A percentile compares a stretch with the other conserved stretches of the same genome.
Evolutionary conservation across 2,888 invertebrate genomes (phyloP).

Genomic region (Amphipyra tragopoginis): DNA sequence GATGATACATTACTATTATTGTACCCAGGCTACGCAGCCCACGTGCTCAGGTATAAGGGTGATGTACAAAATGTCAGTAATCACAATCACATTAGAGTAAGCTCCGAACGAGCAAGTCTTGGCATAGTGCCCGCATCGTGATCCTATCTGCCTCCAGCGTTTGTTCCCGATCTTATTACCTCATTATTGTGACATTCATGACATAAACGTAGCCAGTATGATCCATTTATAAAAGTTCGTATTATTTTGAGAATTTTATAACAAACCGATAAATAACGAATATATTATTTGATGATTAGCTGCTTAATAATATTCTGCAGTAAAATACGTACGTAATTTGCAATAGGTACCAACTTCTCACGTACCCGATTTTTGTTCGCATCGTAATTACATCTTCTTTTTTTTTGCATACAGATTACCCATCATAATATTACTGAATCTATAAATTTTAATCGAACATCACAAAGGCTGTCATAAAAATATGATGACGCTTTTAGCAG

Average conservation of each 20-base stretch:
- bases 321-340: slow-evolving; percentile 7
- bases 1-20: slow-evolving; percentile 38
- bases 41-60: slow-evolving; percentile 7
- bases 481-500: slow-evolving; percentile 31
- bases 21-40: not conserved
- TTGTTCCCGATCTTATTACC: slow-evolving; percentile 21
- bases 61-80: slow-evolving; percentile 28
- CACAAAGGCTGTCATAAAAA: slow-evolving; percentile 41
- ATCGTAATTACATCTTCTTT: slow-evolving; percentile 12
- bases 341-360: slow-evolving; percentile 5
- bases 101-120: slow-evolving; percentile 17
- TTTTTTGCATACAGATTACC: slow-evolving; percentile 19
- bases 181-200: slow-evolving; percentile 35
- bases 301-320: slow-evolving; percentile 4
- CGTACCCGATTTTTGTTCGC: slow-evolving; percentile 20
- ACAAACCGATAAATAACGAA: slow-evolving; percentile 1
- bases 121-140: slow-evolving; percentile 35
- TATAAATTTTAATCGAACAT: slow-evolving; percentile 34
- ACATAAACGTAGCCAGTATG: slow-evolving; percentile 12
- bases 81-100: slow-evolving; percentile 36
- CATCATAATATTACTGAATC: slow-evolving; percentile 36
- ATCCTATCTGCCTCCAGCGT: slow-evolving; percentile 1
- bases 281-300: slow-evolving; percentile 13
- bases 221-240: not conserved
- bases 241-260: slow-evolving; percentile 14